Conservation (phyloP, 2,113 vertebrate genomes). For the Drymodes brunneopygia region DNA sequence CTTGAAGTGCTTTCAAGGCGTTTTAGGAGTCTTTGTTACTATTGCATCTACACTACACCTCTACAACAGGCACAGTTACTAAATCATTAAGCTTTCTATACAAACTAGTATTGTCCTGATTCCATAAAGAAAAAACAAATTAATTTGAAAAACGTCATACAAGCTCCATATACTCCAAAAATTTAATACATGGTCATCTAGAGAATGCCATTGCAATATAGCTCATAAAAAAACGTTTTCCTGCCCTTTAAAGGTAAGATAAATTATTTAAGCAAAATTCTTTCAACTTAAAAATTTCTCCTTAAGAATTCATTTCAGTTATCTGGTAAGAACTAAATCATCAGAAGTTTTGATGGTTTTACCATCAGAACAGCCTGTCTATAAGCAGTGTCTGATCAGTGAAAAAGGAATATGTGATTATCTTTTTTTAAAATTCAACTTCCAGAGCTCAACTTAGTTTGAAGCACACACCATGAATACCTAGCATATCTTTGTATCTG, state of each 20-base stretch:
- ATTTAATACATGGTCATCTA: background rate
- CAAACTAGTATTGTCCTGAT: background rate
- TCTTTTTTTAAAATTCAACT: background rate
- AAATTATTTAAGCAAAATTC: background rate
- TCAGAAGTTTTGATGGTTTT: background rate
- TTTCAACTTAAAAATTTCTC: background rate
- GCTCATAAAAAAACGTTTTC: background rate
- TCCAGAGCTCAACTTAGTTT: background rate
- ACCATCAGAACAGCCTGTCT: background rate
- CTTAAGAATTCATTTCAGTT: background rate
- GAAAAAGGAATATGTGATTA: background rate
- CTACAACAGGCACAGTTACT: background rate
- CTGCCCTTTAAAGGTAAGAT: background rate
- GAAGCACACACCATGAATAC: background rate
- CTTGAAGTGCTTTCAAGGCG: background rate
- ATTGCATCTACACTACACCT: background rate
- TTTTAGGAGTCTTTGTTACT: background rate
- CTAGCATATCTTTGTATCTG: background rate
- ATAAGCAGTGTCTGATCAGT: background rate
- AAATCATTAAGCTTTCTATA: background rate
- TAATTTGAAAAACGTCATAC: background rate
- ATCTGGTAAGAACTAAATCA: background rate
- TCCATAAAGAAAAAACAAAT: background rate
- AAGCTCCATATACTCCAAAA: background rate
- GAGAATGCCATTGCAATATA: background rate